Evolutionary conservation across 2,888 invertebrate species (phyloP).

Genomic region (Rhaphigaster nebulosa): DNA sequence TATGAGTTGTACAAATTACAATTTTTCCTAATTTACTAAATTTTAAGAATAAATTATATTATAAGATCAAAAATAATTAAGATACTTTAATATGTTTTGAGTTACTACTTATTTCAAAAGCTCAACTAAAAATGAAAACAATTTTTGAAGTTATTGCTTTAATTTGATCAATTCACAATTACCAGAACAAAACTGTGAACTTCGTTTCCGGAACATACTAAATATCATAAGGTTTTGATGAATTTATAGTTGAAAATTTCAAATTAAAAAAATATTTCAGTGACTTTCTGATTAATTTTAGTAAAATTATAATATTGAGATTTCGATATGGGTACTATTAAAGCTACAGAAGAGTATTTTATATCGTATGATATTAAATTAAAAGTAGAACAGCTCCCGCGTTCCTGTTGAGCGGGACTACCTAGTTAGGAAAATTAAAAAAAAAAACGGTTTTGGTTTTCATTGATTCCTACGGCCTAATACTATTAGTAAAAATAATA

Average conservation of each 20-base stretch:
- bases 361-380: neutral
- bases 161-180: neutral
- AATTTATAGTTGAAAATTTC: neutral
- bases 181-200: neutral
- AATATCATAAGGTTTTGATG: neutral
- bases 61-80: neutral
- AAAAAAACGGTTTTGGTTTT: neutral
- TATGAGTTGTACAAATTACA: too few species aligned
- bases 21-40: too few species aligned
- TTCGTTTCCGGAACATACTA: neutral
- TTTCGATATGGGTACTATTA: neutral
- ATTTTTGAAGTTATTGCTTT: neutral
- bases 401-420: slow-evolving; percentile 37
- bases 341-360: neutral
- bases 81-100: neutral
- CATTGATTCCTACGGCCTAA: neutral
- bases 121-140: too few species aligned
- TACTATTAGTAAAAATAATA: neutral
- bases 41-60: too few species aligned
- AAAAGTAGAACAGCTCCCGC: slow-evolving; percentile 4
- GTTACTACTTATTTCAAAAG: neutral
- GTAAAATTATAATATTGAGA: neutral
- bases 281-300: neutral
- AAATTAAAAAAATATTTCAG: neutral
- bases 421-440: neutral